phyloP scores from a whole-genome alignment of 2,888 invertebrate species.

The Anoncus sp. region DNA sequence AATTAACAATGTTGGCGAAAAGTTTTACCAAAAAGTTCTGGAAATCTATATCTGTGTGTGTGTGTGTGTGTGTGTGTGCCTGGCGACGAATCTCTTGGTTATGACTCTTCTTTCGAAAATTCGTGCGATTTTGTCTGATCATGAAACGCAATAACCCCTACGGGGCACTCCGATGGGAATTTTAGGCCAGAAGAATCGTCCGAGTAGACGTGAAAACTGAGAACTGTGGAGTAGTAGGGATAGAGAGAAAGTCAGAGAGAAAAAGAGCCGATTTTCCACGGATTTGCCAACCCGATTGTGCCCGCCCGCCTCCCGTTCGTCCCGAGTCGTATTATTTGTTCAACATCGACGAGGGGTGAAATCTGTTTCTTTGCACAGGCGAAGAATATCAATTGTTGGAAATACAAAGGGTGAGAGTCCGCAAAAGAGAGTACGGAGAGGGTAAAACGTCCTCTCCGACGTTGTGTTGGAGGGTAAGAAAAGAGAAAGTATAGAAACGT shows the following conservation, averaged over 20 bases:
- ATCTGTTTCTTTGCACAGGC: constrained; percentile 82
- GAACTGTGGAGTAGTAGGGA: constrained; percentile 32
- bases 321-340: constrained; percentile 79
- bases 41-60: not conserved
- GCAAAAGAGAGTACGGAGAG: constrained; percentile 55
- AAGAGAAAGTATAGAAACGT: constrained; percentile 63
- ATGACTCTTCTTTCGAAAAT: constrained; percentile 14
- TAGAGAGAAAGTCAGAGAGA: constrained; percentile 57
- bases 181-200: constrained; percentile 54
- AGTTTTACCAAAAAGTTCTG: constrained; percentile 8
- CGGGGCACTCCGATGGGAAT: constrained; percentile 19
- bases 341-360: constrained; percentile 79
- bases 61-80: no score
- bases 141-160: constrained; percentile 45
- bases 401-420: constrained; percentile 81
- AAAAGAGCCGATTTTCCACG: constrained; percentile 71
- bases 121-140: constrained; percentile 42
- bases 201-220: constrained; percentile 58
- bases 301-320: constrained; percentile 12
- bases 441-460: constrained; percentile 57
- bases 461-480: constrained; percentile 66
- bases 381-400: constrained; percentile 83
- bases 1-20: constrained; percentile 22
- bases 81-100: constrained; percentile 8
- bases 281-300: constrained; percentile 71